Percentiles rank a stretch among this genome's conserved stretches.
Evolutionary conservation across 2,797 vertebrate genomes (phyloP).

Genomic region (Pogonophryne albipinna): DNA sequence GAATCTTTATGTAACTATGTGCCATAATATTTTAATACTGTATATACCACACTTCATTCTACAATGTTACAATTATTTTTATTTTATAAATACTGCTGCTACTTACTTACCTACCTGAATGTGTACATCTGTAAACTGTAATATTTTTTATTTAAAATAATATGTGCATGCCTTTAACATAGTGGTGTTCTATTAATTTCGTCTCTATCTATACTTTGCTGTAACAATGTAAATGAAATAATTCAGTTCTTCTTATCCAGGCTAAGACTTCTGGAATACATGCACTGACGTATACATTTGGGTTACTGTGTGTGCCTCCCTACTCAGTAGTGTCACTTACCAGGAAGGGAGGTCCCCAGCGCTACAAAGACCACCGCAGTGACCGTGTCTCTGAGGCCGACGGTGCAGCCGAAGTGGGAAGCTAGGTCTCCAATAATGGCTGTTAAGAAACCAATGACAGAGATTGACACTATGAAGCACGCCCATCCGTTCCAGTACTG

Average conservation of each 20-base stretch:
- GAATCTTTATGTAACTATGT: too few species aligned
- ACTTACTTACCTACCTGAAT: too few species aligned
- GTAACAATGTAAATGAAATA: too few species aligned
- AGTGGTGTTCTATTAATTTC: too few species aligned
- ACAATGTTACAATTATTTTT: too few species aligned
- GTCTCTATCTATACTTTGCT: too few species aligned
- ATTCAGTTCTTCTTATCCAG: background rate
- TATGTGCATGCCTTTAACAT: too few species aligned
- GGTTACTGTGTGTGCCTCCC: background rate
- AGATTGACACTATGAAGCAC: conserved; percentile 92
- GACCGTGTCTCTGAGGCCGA: conserved; percentile 92
- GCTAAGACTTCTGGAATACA: background rate
- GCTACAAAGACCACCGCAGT: conserved; percentile 97
- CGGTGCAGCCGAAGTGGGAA: conserved; percentile 95
- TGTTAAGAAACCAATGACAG: conserved; percentile 86
- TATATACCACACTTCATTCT: too few species aligned
- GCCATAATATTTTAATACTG: too few species aligned
- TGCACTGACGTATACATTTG: background rate
- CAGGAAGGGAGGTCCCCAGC: conserved; percentile 93
- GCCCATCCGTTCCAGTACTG: conserved; percentile 95
- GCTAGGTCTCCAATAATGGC: conserved; percentile 95
- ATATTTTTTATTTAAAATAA: too few species aligned
- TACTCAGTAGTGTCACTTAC: conserved; percentile 68
- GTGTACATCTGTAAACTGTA: too few species aligned
- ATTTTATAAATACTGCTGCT: too few species aligned